Percentiles rank a stretch among this genome's conserved stretches.
Conservation (phyloP, 2,888 invertebrate species). For the Oxycera nigricornis region DNA sequence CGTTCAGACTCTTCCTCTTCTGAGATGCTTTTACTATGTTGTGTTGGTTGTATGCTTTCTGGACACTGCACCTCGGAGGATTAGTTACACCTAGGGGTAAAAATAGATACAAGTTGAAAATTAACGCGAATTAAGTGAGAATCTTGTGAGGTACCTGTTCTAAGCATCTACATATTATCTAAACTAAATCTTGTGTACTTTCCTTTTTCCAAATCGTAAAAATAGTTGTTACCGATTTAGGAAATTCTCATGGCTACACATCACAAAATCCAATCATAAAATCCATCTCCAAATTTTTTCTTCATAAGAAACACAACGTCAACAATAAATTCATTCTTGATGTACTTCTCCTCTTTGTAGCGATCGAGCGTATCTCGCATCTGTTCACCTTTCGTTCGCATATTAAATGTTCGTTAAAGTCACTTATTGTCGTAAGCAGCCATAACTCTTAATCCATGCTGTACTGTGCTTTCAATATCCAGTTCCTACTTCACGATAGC, state of each 20-base stretch:
- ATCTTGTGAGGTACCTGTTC: too few relatives aligned
- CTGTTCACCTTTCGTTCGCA: conserved; percentile 35
- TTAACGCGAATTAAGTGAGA: too few relatives aligned
- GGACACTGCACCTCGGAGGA: too few relatives aligned
- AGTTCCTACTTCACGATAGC: neutral
- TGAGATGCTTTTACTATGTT: conserved; percentile 13
- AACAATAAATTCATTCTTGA: neutral
- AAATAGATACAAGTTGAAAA: too few relatives aligned
- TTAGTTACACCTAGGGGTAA: too few relatives aligned
- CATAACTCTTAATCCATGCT: conserved; percentile 28
- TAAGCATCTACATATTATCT: too few relatives aligned
- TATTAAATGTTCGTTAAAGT: conserved; percentile 37
- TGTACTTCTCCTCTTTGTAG: conserved; percentile 1
- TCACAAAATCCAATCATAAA: too few relatives aligned
- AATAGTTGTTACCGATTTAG: neutral
- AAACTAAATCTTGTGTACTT: neutral
- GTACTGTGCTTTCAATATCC: conserved; percentile 18
- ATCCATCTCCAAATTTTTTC: too few relatives aligned
- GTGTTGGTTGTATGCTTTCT: conserved; percentile 14
- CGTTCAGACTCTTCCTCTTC: conserved; percentile 17
- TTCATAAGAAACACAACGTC: neutral
- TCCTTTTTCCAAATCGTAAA: neutral
- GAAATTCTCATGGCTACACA: neutral
- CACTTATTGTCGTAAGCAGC: conserved; percentile 23
- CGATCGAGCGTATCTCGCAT: conserved; percentile 17